Evolutionary conservation across 2,888 invertebrate species (phyloP), one percentile per base, ranked within the genome.

Genomic region (Apamea crenata): DNA sequence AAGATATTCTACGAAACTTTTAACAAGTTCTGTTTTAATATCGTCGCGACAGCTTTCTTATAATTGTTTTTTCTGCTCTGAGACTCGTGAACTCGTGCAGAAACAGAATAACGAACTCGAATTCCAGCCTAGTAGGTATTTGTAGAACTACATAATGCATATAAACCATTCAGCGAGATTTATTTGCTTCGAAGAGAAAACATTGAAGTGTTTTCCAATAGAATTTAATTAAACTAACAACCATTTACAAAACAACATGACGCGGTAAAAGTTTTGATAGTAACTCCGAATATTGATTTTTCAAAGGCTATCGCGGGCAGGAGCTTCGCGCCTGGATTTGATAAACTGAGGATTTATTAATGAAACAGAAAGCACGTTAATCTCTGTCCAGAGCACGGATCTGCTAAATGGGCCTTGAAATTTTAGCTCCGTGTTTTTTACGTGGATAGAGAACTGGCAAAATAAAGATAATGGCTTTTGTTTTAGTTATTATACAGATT

Each of bases 331-430:
- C 88, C 85, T 85, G 89, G 87, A 89, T 91, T 92, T 92, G 91
- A 92, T 92, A 91, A 91, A 91, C 88, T 89, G 86, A 82, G 88
- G 89, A 90, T 92, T 93, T 93, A 93, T 93, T 93, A 93, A 93
- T 92, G 94, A 94, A 93, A 93, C 91, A 91, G 90, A 88, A 91
- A 91, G 91, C 91, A 92, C 94, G 95, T 95, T 95, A 94, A 95
- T 95, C 94, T 94, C 93, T 95, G 95, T 94, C 95, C 91, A 86
- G 91, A 86, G 88, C 95, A 94, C 90, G 92, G 90, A 88, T 92
- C 91, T 91, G 91, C 88, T 93, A 93, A 95, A 95, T 95, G 94
- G 93, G 88, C 92, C 94, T 91, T 93, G 93, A 94, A 94, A 93
- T 92, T 92, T 92, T 87, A 89, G 90, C 89, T 78, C 21, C 77